Percentiles rank a stretch among this genome's conserved stretches.
These are phyloP conservation scores for Troides oblongomaculatus DNA, from an alignment of 2,888 invertebrate genomes.

Conservation along the genomic window DNA sequence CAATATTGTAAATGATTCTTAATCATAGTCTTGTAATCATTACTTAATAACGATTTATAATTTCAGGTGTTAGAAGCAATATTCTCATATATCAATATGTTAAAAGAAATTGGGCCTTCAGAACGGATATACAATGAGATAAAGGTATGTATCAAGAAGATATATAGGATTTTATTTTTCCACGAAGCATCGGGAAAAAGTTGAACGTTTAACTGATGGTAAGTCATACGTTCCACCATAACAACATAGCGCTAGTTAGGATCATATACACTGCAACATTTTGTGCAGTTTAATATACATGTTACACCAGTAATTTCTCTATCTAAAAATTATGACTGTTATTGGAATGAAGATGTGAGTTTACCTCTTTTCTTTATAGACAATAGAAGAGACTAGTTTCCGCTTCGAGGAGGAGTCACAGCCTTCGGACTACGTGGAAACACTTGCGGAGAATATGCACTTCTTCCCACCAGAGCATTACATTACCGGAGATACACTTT, in stretches of 20 bases:
- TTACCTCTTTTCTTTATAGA: constrained; percentile 49
- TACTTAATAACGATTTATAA: neutral
- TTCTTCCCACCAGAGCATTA: constrained; percentile 88
- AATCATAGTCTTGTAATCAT: no score
- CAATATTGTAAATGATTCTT: no score
- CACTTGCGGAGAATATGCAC: constrained; percentile 88
- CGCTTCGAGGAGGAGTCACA: constrained; percentile 85
- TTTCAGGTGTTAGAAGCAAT: constrained; percentile 85
- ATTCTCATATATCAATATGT: constrained; percentile 88
- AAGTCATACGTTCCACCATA: no score
- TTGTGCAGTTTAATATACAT: no score
- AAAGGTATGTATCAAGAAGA: constrained; percentile 48
- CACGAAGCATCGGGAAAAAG: no score
- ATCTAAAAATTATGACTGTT: no score
- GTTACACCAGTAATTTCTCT: neutral
- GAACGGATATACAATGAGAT: constrained; percentile 86
- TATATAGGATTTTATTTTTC: no score
- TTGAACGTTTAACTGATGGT: no score
- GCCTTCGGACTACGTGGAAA: constrained; percentile 89
- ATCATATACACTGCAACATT: no score
- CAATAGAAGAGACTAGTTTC: constrained; percentile 87
- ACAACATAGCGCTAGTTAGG: no score
- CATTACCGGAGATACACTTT: constrained; percentile 86
- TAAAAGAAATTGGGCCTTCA: constrained; percentile 83
- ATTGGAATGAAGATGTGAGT: no score